phyloP scores from a whole-genome alignment of 2,888 invertebrate genomes.

The Nymphalis c-album region DNA sequence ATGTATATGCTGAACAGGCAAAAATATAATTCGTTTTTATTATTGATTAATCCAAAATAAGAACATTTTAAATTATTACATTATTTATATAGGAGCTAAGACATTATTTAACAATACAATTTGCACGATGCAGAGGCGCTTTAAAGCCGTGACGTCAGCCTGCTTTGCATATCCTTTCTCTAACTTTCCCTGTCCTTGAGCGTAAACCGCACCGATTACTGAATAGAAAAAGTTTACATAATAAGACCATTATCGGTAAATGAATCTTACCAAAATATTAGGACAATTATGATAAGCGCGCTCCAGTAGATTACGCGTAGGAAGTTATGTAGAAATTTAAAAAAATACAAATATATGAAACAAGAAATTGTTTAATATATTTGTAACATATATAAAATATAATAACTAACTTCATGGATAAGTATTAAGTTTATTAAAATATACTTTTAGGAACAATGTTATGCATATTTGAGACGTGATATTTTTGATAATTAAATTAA shows the following conservation, averaged over 20 bases:
- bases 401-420: no score
- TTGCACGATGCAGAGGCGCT: slow-evolving; percentile 30
- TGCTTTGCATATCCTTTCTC: slow-evolving; percentile 69
- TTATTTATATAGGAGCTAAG: not conserved
- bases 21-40: no score
- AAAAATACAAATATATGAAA: no score
- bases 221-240: slow-evolving; percentile 31
- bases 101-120: slow-evolving; percentile 20
- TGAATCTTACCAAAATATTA: not conserved
- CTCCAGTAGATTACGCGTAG: no score
- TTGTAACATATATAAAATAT: no score
- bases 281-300: no score
- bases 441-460: no score
- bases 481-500: no score
- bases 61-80: not conserved
- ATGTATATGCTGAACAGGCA: no score
- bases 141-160: slow-evolving; percentile 49
- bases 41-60: not conserved
- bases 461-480: no score
- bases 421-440: no score
- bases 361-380: no score
- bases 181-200: slow-evolving; percentile 78
- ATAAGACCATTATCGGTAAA: slow-evolving; percentile 25
- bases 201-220: slow-evolving; percentile 45
- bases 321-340: not conserved